phyloP scores from a whole-genome alignment of 2,888 invertebrate genomes.

The Pachycephus smyrnensis region DNA sequence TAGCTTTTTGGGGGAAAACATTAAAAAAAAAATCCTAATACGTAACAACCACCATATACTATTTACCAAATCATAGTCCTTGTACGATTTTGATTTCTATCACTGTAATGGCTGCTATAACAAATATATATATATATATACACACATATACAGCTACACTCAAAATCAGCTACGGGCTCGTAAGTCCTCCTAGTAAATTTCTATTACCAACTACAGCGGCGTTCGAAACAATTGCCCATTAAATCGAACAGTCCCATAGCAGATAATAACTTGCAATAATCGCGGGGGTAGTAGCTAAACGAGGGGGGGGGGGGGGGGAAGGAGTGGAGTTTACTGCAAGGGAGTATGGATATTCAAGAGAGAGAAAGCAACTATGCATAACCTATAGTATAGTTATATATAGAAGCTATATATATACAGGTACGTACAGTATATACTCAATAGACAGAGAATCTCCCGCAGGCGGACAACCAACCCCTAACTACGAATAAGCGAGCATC shows the following conservation, averaged over 20 bases:
- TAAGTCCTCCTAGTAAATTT: slow-evolving; percentile 53
- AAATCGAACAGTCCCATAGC: slow-evolving; percentile 64
- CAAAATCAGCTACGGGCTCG: too few relatives aligned
- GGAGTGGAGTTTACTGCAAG: slow-evolving; percentile 15
- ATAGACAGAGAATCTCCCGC: slow-evolving; percentile 10
- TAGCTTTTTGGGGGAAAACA: too few relatives aligned
- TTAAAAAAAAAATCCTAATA: too few relatives aligned
- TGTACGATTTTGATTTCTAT: too few relatives aligned
- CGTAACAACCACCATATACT: too few relatives aligned
- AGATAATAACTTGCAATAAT: slow-evolving; percentile 65
- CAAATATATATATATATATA: too few relatives aligned
- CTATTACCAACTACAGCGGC: slow-evolving; percentile 56
- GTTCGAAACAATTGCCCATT: slow-evolving; percentile 65
- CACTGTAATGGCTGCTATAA: too few relatives aligned
- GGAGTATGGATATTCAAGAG: slow-evolving; percentile 14
- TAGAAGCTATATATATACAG: neutral
- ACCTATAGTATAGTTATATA: too few relatives aligned
- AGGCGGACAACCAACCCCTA: slow-evolving; percentile 5
- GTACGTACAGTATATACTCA: neutral
- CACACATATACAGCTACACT: too few relatives aligned
- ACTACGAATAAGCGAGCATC: slow-evolving; percentile 61
- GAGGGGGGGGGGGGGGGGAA: slow-evolving; percentile 30
- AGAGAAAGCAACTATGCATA: neutral
- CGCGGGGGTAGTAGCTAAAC: slow-evolving; percentile 28
- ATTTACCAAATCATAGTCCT: too few relatives aligned